Evolutionary conservation across 2,888 invertebrate species (phyloP).

Genomic region (Tetragnatha montana): DNA sequence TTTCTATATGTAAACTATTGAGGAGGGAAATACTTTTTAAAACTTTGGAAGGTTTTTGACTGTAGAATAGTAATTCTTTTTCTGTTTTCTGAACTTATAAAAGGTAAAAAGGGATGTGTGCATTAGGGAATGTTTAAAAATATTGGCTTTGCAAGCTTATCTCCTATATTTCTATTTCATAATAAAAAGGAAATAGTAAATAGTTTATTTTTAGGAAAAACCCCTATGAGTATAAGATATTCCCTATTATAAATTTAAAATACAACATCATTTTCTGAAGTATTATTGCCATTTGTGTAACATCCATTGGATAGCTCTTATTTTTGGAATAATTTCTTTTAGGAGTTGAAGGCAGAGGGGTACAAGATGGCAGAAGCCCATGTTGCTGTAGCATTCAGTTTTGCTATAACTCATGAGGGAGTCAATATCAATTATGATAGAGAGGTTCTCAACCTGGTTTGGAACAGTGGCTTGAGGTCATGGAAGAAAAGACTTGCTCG

Average conservation of each 20-base stretch:
- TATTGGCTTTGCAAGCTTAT: too few species aligned
- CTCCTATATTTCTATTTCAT: too few species aligned
- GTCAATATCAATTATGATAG: conserved; percentile 98
- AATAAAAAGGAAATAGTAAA: too few species aligned
- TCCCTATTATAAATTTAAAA: not conserved
- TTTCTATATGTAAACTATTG: too few species aligned
- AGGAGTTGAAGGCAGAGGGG: conserved; percentile 33
- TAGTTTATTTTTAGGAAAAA: too few species aligned
- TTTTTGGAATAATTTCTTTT: not conserved
- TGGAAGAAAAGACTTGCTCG: conserved; percentile 95
- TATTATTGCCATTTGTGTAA: not conserved
- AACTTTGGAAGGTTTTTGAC: too few species aligned
- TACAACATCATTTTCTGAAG: not conserved
- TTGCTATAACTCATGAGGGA: conserved; percentile 98
- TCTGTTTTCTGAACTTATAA: too few species aligned
- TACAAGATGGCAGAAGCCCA: conserved; percentile 96
- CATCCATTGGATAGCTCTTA: too few species aligned
- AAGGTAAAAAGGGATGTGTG: too few species aligned
- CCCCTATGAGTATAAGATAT: not conserved
- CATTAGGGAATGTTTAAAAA: too few species aligned
- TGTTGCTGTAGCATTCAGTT: conserved; percentile 97
- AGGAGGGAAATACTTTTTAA: too few species aligned
- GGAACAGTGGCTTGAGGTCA: conserved; percentile 94
- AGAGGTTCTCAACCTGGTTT: conserved; percentile 95
- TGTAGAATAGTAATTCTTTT: too few species aligned